Base-by-base conservation (phyloP, 1,140 invertebrate species). In the Dendroctonus ponderosae region DNA sequence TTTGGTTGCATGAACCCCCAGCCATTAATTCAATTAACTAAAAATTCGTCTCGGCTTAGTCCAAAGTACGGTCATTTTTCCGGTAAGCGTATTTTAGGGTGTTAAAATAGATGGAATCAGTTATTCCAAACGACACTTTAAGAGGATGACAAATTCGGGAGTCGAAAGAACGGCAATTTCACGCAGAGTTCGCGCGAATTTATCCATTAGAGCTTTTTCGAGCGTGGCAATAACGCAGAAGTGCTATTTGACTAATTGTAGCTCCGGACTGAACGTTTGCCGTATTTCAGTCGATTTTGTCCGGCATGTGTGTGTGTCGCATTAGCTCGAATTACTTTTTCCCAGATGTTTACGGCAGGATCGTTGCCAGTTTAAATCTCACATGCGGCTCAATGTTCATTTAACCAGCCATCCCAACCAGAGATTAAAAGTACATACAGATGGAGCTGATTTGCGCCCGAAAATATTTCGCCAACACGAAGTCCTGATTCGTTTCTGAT, bases 171-270 rank as follows among this genome's bases (percentile, higher is more conserved):
- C 62, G 52, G 62, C 62, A 65, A 65, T 65, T 65, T 65, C 37
- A 65, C 62, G 52, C 62, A 65, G 62, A 57, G 51, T 57, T 57
- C 62, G 51, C 53, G 62, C 62, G 62, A 65, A 65, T 65, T 65
- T 65, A 65, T 65, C 62, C 62, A 65, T 65, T 65, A 65, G 53
- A 65, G 62, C 62, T 65, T 65, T 65, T 65, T 65, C 62, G 52
- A 52, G 44, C 62, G 44, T 65, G 53, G 62, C 61, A 63, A 63
- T 63, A 63, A 63, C 53, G 52, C 52, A 49, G 52, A 65, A 65
- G 62, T 65, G 62, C 44, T 49, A 65, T 65, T 65, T 65, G 62
- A 65, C 62, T 65, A 65, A 65, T 65, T 65, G 53, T 65, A 65
- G 51, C 51, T 46, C 52, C 41, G 50, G 62, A 53, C 43, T 50